These are phyloP conservation scores for Dynastes tityus DNA, from an alignment of 2,888 invertebrate species.

Conservation along the genomic window DNA sequence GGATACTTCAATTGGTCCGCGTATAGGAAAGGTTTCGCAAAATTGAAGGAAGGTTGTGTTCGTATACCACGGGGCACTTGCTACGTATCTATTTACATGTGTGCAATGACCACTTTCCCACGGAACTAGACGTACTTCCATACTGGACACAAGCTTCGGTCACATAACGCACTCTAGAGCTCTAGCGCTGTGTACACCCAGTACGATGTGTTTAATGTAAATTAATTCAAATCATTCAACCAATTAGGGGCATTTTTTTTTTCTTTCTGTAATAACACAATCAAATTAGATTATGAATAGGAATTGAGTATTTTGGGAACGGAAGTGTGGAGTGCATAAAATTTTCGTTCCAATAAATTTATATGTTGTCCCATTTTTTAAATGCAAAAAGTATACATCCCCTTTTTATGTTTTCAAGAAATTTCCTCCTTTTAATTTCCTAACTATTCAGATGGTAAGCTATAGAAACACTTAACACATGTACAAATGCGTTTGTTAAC, in stretches of 20 bases:
- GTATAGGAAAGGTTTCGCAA: slow-evolving; percentile 25
- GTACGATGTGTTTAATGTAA: background rate
- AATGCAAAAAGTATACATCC: background rate
- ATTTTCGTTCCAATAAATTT: background rate
- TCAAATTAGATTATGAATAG: background rate
- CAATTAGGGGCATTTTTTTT: slow-evolving; percentile 12
- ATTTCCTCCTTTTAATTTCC: no score
- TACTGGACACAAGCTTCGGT: background rate
- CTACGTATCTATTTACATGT: background rate
- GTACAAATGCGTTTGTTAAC: no score
- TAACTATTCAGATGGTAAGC: no score
- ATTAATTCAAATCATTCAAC: slow-evolving; percentile 10
- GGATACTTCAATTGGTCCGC: slow-evolving; percentile 30
- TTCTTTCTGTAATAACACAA: background rate
- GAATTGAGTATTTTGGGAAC: background rate
- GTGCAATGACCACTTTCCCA: slow-evolving; percentile 32
- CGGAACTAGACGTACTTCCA: slow-evolving; percentile 29
- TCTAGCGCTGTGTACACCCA: background rate
- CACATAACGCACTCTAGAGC: background rate
- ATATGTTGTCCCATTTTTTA: background rate
- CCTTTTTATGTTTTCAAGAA: no score
- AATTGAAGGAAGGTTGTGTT: slow-evolving; percentile 9
- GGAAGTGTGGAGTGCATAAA: background rate
- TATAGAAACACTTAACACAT: no score
- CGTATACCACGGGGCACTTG: background rate